phyloP scores from a whole-genome alignment of 2,888 invertebrate genomes.

The Leptinotarsa rubiginosa region DNA sequence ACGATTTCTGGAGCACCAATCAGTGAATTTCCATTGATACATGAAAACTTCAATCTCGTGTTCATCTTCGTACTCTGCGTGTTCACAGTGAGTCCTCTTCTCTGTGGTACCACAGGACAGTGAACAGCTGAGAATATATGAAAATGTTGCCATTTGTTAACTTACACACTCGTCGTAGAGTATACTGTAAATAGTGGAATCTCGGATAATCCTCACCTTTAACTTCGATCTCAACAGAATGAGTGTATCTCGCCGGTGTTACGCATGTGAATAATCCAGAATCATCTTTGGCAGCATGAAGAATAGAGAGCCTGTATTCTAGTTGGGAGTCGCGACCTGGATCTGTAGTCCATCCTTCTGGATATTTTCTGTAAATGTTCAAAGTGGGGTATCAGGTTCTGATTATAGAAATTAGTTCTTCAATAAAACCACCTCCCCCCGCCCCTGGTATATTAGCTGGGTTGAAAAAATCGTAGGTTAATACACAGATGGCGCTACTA shows the following conservation, averaged over 20 bases:
- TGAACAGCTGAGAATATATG: constrained; percentile 72
- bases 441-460: no score
- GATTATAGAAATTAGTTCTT: no score
- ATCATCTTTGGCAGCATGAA: constrained; percentile 84
- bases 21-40: constrained; percentile 83
- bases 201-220: constrained; percentile 69
- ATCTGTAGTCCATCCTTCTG: constrained; percentile 87
- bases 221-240: constrained; percentile 84
- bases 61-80: constrained; percentile 80
- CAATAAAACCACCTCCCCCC: no score
- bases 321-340: constrained; percentile 82
- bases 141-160: background rate
- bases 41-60: constrained; percentile 79
- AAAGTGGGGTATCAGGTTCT: background rate
- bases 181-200: constrained; percentile 7
- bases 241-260: constrained; percentile 85
- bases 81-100: constrained; percentile 80
- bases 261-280: constrained; percentile 87
- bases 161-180: no score
- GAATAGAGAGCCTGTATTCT: constrained; percentile 85
- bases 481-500: no score
- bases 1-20: constrained; percentile 80
- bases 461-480: no score
- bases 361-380: constrained; percentile 71
- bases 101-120: constrained; percentile 79